Conservation (phyloP, 2,113 vertebrate species). For the Cochlearius cochlearius region DNA sequence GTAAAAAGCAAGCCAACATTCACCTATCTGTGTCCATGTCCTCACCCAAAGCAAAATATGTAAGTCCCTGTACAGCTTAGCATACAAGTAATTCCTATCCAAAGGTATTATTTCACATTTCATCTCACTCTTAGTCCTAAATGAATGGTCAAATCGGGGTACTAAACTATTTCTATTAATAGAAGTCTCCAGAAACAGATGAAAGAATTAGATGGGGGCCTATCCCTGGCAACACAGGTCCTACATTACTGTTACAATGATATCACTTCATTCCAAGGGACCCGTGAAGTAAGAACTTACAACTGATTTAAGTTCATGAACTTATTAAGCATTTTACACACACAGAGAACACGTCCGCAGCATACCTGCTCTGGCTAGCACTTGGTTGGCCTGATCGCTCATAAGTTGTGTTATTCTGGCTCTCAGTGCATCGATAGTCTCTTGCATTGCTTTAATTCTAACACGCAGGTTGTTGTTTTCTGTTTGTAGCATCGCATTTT, state of each 20-base stretch:
- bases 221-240: neutral
- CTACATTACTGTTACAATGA: neutral
- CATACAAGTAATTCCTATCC: neutral
- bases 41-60: neutral
- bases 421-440: slow-evolving; percentile 89
- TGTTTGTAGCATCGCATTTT: slow-evolving; percentile 96
- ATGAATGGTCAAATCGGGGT: neutral
- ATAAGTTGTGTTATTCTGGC: slow-evolving; percentile 87
- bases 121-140: neutral
- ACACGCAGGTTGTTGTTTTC: slow-evolving; percentile 95
- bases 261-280: neutral
- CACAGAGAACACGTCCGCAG: no score
- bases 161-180: neutral
- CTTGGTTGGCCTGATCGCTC: slow-evolving; percentile 90
- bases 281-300: neutral
- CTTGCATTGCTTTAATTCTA: slow-evolving; percentile 98
- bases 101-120: neutral
- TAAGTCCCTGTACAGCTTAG: neutral
- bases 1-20: neutral
- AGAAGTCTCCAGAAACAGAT: neutral
- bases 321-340: neutral
- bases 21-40: neutral
- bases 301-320: neutral
- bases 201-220: neutral
- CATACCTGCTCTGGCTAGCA: slow-evolving; percentile 86